A percentile compares a stretch with the other conserved stretches of the same genome.
These are phyloP conservation scores for Bombus polaris DNA, from an alignment of 1,140 invertebrate genomes.

Conservation along the genomic window DNA sequence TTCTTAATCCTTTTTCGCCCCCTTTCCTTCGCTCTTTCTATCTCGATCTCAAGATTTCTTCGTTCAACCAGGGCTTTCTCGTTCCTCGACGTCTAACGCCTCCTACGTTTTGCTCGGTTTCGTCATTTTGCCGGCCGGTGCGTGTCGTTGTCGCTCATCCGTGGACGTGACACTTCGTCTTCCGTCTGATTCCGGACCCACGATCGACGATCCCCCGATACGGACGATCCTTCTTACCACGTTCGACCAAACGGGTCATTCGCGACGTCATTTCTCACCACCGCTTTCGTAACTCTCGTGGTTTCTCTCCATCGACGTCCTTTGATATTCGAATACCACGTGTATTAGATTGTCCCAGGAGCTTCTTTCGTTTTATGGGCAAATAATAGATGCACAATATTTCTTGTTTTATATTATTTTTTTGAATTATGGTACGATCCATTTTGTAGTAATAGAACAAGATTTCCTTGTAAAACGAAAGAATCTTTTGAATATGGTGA, in stretches of 20 bases:
- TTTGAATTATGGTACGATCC: too few relatives aligned
- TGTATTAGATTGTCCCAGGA: too few relatives aligned
- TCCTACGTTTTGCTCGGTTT: slow-evolving; percentile 20
- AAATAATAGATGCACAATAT: too few relatives aligned
- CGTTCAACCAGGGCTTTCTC: not conserved
- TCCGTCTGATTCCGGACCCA: slow-evolving; percentile 32
- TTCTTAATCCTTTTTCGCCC: not conserved
- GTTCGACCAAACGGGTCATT: not conserved
- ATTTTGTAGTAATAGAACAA: too few relatives aligned
- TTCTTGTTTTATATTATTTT: too few relatives aligned
- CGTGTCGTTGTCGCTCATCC: slow-evolving; percentile 50
- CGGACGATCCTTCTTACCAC: not conserved
- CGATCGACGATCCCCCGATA: slow-evolving; percentile 4
- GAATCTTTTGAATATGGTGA: too few relatives aligned
- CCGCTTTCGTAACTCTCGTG: not conserved
- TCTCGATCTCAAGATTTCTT: not conserved
- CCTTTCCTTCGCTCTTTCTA: too few relatives aligned
- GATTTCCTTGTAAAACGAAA: too few relatives aligned
- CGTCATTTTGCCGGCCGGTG: not conserved
- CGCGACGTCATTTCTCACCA: not conserved
- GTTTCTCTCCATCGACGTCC: not conserved
- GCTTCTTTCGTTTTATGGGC: too few relatives aligned
- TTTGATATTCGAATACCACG: too few relatives aligned
- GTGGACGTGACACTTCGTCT: slow-evolving; percentile 40
- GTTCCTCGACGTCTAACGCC: slow-evolving; percentile 13